Conservation (phyloP, 2,888 invertebrate genomes). For the Troides aeacus region DNA sequence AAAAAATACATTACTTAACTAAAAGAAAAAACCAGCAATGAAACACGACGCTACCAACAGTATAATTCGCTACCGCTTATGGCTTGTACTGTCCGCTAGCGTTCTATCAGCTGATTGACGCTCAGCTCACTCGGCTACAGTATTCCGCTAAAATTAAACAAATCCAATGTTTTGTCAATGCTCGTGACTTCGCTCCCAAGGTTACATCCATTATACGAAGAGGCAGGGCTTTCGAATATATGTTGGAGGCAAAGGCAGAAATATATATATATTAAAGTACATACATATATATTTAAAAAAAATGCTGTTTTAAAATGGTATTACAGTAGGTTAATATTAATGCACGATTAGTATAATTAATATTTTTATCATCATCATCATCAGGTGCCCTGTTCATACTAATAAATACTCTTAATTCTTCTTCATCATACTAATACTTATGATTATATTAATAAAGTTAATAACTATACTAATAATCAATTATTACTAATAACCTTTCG, state of each 20-base stretch:
- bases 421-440: too few relatives aligned
- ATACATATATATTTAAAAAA: not conserved
- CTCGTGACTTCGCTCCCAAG: constrained; percentile 65
- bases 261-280: not conserved
- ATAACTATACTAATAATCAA: too few relatives aligned
- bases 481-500: too few relatives aligned
- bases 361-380: too few relatives aligned
- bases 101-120: constrained; percentile 51
- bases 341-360: too few relatives aligned
- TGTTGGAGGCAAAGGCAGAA: not conserved
- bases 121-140: constrained; percentile 49
- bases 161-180: constrained; percentile 68
- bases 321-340: too few relatives aligned
- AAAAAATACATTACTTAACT: too few relatives aligned
- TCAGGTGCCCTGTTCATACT: too few relatives aligned
- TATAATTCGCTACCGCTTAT: constrained; percentile 32
- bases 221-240: constrained; percentile 47
- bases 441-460: too few relatives aligned
- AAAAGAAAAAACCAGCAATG: too few relatives aligned
- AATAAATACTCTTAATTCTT: too few relatives aligned
- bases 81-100: constrained; percentile 24
- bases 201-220: constrained; percentile 48
- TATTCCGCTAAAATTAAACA: constrained; percentile 68
- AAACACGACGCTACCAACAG: not conserved
- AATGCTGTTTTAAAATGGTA: not conserved